Evolutionary conservation across 1,140 invertebrate genomes (phyloP).

Genomic region (Contarinia nasturtii): DNA sequence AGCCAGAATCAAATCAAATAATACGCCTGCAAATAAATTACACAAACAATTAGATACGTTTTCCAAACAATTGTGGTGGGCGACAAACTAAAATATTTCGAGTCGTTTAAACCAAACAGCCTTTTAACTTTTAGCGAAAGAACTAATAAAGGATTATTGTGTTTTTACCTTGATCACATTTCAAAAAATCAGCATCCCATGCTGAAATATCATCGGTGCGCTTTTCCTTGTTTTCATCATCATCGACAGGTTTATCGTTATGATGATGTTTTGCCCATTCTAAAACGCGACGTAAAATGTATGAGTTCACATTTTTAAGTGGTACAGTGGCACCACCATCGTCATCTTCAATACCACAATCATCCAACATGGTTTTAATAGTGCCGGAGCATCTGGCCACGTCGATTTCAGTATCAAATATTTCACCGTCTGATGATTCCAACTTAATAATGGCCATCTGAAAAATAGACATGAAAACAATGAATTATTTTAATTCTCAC

Average conservation of each 20-base stretch:
- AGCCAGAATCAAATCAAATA: constrained; percentile 89
- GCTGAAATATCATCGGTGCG: constrained; percentile 95
- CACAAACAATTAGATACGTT: too few relatives aligned
- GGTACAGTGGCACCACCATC: constrained; percentile 91
- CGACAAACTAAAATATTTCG: too few relatives aligned
- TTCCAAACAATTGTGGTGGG: too few relatives aligned
- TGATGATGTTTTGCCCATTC: constrained; percentile 90
- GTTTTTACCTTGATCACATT: constrained; percentile 95
- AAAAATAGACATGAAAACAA: constrained; percentile 7
- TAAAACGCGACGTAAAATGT: constrained; percentile 90
- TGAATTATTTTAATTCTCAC: not conserved
- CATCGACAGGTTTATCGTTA: constrained; percentile 85
- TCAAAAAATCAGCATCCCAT: constrained; percentile 98
- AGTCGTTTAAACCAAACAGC: too few relatives aligned
- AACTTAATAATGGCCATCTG: constrained; percentile 83
- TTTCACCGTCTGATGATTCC: constrained; percentile 90
- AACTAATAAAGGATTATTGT: too few relatives aligned
- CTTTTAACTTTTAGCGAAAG: too few relatives aligned
- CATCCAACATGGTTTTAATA: constrained; percentile 98
- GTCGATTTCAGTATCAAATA: constrained; percentile 93
- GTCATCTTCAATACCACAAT: constrained; percentile 89
- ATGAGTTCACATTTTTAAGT: constrained; percentile 94
- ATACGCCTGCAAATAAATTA: too few relatives aligned
- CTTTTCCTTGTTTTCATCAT: constrained; percentile 97
- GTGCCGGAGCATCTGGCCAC: constrained; percentile 96